Evolutionary conservation across 2,113 vertebrate species (phyloP).

Genomic region (Motacilla tschutschensis): DNA sequence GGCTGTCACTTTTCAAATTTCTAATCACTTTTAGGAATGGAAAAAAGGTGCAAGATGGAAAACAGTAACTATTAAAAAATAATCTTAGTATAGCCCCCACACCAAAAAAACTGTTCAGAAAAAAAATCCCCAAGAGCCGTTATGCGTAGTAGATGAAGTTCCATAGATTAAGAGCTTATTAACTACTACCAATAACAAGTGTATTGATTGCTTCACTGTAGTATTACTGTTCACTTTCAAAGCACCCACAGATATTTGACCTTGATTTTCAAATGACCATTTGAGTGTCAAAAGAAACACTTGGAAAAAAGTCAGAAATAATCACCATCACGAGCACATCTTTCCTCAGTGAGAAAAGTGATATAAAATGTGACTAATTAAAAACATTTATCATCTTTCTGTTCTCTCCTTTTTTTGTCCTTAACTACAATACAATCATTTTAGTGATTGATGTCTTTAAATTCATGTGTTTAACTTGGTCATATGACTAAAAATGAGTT

Average conservation of each 20-base stretch:
- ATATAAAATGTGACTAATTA: constrained; percentile 18
- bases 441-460: constrained; percentile 18
- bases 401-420: neutral
- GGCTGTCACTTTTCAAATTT: neutral
- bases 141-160: neutral
- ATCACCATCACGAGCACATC: neutral
- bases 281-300: neutral
- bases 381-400: constrained; percentile 9
- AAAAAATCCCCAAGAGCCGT: neutral
- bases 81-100: accelerated
- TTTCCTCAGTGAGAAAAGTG: neutral
- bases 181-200: neutral
- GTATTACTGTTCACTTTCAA: neutral
- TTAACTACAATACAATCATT: neutral
- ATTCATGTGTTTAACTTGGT: neutral
- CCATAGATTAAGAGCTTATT: neutral
- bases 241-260: neutral
- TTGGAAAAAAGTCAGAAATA: neutral
- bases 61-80: neutral
- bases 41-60: neutral
- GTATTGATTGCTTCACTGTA: neutral
- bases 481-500: neutral
- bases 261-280: neutral
- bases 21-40: neutral
- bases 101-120: accelerated